Conservation (phyloP, 2,113 vertebrate species). For the Varanus salvator region DNA sequence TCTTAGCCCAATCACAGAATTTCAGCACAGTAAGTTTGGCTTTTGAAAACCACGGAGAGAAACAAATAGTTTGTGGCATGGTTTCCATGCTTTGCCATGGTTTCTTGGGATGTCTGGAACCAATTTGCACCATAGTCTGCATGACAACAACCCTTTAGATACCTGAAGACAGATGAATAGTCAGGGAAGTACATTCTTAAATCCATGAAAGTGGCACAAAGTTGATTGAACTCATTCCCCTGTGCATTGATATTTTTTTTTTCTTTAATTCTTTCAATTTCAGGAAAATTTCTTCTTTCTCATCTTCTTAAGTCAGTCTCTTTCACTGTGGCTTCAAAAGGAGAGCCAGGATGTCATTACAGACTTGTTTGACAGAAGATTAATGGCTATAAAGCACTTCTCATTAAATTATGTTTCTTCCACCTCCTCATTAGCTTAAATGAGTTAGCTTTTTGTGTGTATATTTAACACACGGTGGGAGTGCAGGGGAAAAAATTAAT, state of each 20-base stretch:
- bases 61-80: too few relatives aligned
- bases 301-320: too few relatives aligned
- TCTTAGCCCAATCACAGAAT: too few relatives aligned
- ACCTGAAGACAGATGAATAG: not conserved
- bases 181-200: not conserved
- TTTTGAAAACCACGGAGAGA: too few relatives aligned
- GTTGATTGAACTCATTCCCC: not conserved
- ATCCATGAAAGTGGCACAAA: not conserved
- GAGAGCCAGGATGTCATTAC: not conserved
- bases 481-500: not conserved
- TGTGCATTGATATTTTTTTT: not conserved
- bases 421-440: conserved; percentile 6
- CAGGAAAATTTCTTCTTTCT: not conserved
- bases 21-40: too few relatives aligned
- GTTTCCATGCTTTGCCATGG: too few relatives aligned
- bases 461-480: not conserved
- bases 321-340: not conserved
- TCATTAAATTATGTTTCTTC: conserved; percentile 19
- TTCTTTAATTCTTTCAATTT: not conserved
- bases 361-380: not conserved
- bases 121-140: too few relatives aligned
- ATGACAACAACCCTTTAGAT: not conserved
- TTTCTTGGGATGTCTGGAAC: too few relatives aligned
- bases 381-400: not conserved
- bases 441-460: not conserved